Conservation (phyloP, 2,113 vertebrate species). For the Engystomops pustulosus region DNA sequence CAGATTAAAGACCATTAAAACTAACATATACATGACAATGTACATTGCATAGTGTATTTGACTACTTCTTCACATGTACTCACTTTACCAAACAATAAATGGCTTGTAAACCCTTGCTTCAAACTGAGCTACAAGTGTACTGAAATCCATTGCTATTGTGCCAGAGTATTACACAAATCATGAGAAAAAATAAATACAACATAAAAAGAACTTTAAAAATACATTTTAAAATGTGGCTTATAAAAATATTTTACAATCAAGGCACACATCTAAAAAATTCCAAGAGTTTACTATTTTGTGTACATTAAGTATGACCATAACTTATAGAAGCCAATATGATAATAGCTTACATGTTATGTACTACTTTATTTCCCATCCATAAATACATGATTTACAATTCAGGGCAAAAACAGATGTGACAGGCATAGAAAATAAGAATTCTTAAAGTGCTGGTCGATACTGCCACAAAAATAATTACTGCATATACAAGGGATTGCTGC, state of each 20-base stretch:
- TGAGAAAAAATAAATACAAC: slow-evolving; percentile 15
- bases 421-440: no score
- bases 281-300: slow-evolving; percentile 14
- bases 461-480: no score
- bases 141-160: neutral
- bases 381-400: neutral
- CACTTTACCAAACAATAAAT: neutral
- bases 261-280: slow-evolving; percentile 44
- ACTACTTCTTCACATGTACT: neutral
- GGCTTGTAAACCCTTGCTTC: neutral
- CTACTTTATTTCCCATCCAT: neutral
- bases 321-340: neutral
- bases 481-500: no score
- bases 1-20: neutral
- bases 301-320: neutral
- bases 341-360: neutral
- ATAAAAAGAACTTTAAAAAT: slow-evolving; percentile 23
- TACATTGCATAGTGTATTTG: slow-evolving; percentile 1
- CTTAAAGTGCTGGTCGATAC: no score
- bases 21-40: slow-evolving; percentile 1
- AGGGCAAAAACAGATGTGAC: no score
- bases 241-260: slow-evolving; percentile 49
- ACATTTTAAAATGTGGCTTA: slow-evolving; percentile 14
- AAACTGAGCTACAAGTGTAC: neutral
- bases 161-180: neutral